Base-by-base conservation (phyloP, 92 coral and sea anemone species). In the Actinernus sp. region DNA sequence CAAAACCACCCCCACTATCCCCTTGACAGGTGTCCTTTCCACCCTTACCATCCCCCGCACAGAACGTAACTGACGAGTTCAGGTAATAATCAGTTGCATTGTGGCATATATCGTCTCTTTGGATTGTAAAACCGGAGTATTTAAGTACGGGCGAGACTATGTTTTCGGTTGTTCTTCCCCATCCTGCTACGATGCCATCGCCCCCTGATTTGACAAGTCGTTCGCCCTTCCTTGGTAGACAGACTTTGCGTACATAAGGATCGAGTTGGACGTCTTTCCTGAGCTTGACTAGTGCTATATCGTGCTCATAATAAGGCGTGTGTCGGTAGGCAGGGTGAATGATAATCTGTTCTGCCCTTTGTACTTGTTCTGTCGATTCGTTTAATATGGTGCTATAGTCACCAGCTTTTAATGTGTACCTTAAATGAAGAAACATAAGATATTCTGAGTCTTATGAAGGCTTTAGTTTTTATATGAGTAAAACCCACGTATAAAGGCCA, bases 1-100 rank as follows among this genome's bases (percentile, higher is more conserved):
- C 70, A 22, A 85, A 85, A 18, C 89, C 79, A 11, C 92, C 85
- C 25, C 96, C 89, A 61, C 92, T 63, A 58, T 90, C 96, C 4
- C 92, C 96, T 0, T 16, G 5, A 37, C 96, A 90, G 20, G 89
- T 76, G 55, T 90, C 92, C 26, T 80, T 85, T 34, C 80, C 82
- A 9, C 96, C 96, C 43, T 60, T 85, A 6, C 91, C 88, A 31
- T 80, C 85, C 12, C 96, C 96, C 1, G 83, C 96, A 54, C 96
- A 90, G 56, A 45, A 45, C 52, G 52, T 45, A 17, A 45, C 22
- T 9, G 10, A 9, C 21, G 52, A 8, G 21, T 45, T 45, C 10
- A 45, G 19, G 19, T 45, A 4, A 23, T 6, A 45, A 45, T 4
- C 10, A 8, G 52, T 45, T 7, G 41, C 7, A 0, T 30, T 54